A percentile compares a stretch with the other conserved stretches of the same genome.
Conservation (phyloP, 92 coral and sea anemone genomes). For the Nematostella vectensis region DNA sequence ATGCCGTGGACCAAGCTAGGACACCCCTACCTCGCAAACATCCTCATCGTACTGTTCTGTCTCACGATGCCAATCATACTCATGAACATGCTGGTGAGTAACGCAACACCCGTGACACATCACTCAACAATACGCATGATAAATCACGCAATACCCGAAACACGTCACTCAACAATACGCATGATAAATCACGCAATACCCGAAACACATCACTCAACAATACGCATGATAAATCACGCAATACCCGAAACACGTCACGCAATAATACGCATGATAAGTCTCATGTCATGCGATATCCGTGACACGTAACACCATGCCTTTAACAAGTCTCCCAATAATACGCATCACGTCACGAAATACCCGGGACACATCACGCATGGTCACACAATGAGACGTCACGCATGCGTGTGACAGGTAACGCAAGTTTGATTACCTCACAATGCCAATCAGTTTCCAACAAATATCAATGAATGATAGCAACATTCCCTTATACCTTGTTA, state of each 20-base stretch:
- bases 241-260: not conserved
- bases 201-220: not conserved
- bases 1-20: conserved; percentile 37
- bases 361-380: too few relatives aligned
- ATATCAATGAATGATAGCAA: too few relatives aligned
- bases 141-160: conserved; percentile 1
- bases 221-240: conserved; percentile 23
- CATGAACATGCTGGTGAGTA: conserved; percentile 61
- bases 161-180: not conserved
- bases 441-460: too few relatives aligned
- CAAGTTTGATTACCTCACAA: too few relatives aligned
- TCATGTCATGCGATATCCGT: too few relatives aligned
- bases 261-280: not conserved
- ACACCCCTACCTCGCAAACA: conserved; percentile 25
- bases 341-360: too few relatives aligned
- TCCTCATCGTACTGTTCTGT: conserved; percentile 36
- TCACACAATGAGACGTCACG: too few relatives aligned
- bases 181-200: conserved; percentile 22
- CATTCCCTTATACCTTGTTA: too few relatives aligned
- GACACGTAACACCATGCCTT: too few relatives aligned
- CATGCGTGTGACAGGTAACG: too few relatives aligned
- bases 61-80: conserved; percentile 55
- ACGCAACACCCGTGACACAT: not conserved
- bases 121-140: conserved; percentile 15
- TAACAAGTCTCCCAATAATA: too few relatives aligned